These are phyloP conservation scores for Lineus longissimus DNA, from an alignment of 1,140 invertebrate species.

Conservation along the genomic window DNA sequence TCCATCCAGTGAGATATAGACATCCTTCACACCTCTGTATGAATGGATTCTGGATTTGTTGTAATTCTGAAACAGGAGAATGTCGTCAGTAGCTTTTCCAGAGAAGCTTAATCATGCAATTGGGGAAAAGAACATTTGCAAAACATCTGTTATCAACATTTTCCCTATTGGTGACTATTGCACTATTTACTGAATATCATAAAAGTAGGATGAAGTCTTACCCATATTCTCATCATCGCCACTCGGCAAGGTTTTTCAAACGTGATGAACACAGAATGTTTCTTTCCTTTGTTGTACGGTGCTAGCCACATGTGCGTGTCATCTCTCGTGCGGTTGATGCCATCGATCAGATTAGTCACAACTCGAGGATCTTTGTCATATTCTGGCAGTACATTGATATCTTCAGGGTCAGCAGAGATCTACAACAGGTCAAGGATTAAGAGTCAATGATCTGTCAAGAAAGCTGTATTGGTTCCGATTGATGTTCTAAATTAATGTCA, in stretches of 20 bases:
- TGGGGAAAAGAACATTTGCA: neutral
- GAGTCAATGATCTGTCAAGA: slow-evolving; percentile 48
- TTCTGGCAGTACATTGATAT: slow-evolving; percentile 62
- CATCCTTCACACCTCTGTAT: slow-evolving; percentile 67
- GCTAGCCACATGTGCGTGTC: slow-evolving; percentile 74
- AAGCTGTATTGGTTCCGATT: neutral
- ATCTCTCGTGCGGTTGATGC: slow-evolving; percentile 69
- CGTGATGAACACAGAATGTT: slow-evolving; percentile 62
- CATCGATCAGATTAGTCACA: slow-evolving; percentile 67
- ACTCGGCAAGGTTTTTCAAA: slow-evolving; percentile 61
- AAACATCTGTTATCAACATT: neutral
- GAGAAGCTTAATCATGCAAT: too few relatives aligned
- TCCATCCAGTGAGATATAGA: slow-evolving; percentile 69
- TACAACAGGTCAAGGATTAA: slow-evolving; percentile 42
- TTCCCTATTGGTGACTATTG: too few relatives aligned
- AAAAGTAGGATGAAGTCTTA: too few relatives aligned
- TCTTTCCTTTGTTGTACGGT: slow-evolving; percentile 59
- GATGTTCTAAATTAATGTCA: too few relatives aligned
- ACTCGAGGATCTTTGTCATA: slow-evolving; percentile 61
- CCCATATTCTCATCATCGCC: slow-evolving; percentile 75
- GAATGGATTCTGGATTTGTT: slow-evolving; percentile 82
- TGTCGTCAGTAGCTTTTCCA: too few relatives aligned
- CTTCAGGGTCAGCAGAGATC: slow-evolving; percentile 61
- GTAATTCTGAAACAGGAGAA: slow-evolving; percentile 67
- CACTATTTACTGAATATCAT: too few relatives aligned